A percentile compares a stretch with the other conserved stretches of the same genome.
phyloP scores from a whole-genome alignment of 2,797 vertebrate species.

The Anguilla marmorata region DNA sequence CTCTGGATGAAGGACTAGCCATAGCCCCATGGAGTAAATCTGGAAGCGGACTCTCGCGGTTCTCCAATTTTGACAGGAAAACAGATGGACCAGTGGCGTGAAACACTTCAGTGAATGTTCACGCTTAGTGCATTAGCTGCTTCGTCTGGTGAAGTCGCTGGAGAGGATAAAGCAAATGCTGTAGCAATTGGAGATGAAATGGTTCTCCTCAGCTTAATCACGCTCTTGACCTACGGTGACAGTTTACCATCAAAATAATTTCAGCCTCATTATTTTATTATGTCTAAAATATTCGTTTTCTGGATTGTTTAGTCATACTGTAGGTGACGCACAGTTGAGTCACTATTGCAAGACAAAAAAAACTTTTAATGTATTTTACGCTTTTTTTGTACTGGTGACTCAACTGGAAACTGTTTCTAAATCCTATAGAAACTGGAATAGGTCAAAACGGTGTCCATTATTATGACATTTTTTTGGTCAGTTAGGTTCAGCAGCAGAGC shows the following conservation, averaged over 20 bases:
- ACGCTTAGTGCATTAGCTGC: background rate
- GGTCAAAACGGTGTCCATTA: background rate
- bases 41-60: background rate
- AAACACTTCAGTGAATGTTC: background rate
- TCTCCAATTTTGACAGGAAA: background rate
- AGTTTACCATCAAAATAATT: background rate
- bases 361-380: background rate
- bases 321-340: background rate
- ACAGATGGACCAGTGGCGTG: background rate
- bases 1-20: background rate
- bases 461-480: background rate
- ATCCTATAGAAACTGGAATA: background rate
- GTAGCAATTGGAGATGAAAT: background rate
- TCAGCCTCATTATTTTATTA: background rate
- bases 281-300: background rate
- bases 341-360: background rate
- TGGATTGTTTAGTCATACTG: background rate
- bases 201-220: background rate
- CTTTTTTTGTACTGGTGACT: no score
- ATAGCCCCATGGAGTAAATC: background rate
- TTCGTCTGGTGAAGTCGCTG: background rate
- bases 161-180: background rate
- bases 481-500: background rate
- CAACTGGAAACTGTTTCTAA: no score
- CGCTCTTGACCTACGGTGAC: background rate